Base-by-base conservation (phyloP, 2,113 vertebrate genomes). In the Notothenia coriiceps region DNA sequence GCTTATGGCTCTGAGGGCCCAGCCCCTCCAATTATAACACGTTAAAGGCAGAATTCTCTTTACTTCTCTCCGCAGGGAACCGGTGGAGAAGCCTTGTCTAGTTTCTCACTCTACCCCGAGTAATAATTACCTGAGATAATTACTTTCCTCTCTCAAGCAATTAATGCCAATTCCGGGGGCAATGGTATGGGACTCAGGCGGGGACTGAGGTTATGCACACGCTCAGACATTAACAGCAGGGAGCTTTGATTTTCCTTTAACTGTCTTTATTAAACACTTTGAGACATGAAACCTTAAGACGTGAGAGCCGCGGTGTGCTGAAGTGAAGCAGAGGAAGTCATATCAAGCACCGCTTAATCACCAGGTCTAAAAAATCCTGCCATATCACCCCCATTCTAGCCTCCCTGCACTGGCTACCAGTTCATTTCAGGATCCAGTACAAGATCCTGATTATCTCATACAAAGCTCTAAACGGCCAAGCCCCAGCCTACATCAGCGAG, bases 91-190 rank as follows among this genome's bases (percentile, higher is more conserved):
- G 77, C 82, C 82, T 89, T 83, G 88, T 93, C 84, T 88, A 66
- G 84, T 85, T 91, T 84, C 87, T 92, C 88, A 89, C 93, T 94
- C 94, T 82, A 92, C 89, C 85, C 87, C 88, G 84, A 89, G 90
- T 94, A 92, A 95, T 95, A 95, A 96, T 95, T 95, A 95, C 95
- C 94, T 95, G 91, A 93, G 92, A 95, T 95, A 94, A 95, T 95
- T 94, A 94, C 94, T 95, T 95, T 91, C 90, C 91, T 92, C 89
- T 93, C 84, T 86, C 86, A 91, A 93, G 88, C 94, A 95, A 94
- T 95, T 94, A 94, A 93, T 92, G 92, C 83, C 89, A 86, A 90
- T 93, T 94, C 92, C 88, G 83, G 88, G 82, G 83, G 88, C 80
- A 82, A 88, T 65, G 90, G 80, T 88, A 86, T 84, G 92, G 90